These are phyloP conservation scores for Chymomyza caudatula DNA, from an alignment of 2,888 invertebrate species.

Conservation along the genomic window DNA sequence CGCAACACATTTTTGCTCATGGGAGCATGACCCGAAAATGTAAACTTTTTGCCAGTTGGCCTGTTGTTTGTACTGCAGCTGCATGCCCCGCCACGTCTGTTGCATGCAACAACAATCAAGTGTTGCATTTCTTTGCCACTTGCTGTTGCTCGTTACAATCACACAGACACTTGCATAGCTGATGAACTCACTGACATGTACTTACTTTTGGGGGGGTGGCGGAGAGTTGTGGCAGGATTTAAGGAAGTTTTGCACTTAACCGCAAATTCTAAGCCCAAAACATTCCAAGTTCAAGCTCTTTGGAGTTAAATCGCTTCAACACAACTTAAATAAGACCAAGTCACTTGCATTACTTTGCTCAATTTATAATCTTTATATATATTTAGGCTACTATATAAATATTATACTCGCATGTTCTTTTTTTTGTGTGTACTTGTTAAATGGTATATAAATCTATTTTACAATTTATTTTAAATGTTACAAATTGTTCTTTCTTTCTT, in stretches of 20 bases:
- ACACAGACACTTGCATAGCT: background rate
- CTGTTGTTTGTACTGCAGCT: background rate
- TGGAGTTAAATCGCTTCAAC: background rate
- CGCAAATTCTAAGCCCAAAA: background rate
- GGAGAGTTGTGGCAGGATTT: background rate
- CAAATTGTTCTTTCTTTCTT: background rate
- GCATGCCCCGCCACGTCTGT: slow-evolving; percentile 20
- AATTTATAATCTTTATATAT: slow-evolving; percentile 2
- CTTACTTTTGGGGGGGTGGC: slow-evolving; percentile 14
- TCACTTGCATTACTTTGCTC: background rate
- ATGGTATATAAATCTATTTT: slow-evolving; percentile 5
- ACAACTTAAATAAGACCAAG: background rate
- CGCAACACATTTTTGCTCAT: background rate
- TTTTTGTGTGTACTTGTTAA: background rate
- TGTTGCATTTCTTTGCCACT: slow-evolving; percentile 28
- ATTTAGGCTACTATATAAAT: background rate
- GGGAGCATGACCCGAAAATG: slow-evolving; percentile 26
- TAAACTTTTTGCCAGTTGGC: slow-evolving; percentile 55
- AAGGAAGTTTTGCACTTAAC: background rate
- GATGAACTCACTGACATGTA: background rate
- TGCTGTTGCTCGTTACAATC: slow-evolving; percentile 26
- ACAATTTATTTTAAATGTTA: background rate
- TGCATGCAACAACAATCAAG: slow-evolving; percentile 31
- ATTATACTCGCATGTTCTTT: background rate
- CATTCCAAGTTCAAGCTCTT: background rate